These are phyloP conservation scores for Clarias pachynema DNA, from an alignment of 2,797 vertebrate species.

Conservation along the genomic window DNA sequence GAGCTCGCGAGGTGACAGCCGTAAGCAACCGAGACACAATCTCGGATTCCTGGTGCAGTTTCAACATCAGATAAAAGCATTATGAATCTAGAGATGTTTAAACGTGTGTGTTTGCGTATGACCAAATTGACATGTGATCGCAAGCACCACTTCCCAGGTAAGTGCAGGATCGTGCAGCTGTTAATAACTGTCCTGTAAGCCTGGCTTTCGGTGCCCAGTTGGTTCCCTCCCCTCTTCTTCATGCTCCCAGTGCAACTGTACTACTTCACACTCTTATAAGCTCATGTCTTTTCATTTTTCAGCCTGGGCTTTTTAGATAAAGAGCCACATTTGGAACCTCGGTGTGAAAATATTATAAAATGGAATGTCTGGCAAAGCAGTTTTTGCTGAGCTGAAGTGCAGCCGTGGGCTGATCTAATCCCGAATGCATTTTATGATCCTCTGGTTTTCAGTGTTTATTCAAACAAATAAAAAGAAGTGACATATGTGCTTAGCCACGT, in stretches of 20 bases:
- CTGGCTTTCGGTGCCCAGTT: conserved; percentile 62
- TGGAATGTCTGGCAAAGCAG: conserved; percentile 47
- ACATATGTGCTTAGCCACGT: conserved; percentile 37
- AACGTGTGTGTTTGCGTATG: background rate
- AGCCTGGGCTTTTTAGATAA: conserved; percentile 78
- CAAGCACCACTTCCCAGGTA: conserved; percentile 73
- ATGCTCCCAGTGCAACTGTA: conserved; percentile 67
- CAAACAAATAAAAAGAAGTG: conserved; percentile 24
- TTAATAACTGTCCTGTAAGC: conserved; percentile 66
- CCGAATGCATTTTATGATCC: conserved; percentile 46
- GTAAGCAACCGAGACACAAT: conserved; percentile 71
- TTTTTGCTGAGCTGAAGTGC: conserved; percentile 61
- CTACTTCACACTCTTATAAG: conserved; percentile 77
- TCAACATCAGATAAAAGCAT: conserved; percentile 65
- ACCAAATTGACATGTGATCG: conserved; percentile 71
- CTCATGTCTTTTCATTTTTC: conserved; percentile 76
- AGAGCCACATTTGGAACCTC: conserved; percentile 76
- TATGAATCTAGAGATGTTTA: conserved; percentile 66
- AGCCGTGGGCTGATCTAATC: conserved; percentile 58
- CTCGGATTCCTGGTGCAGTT: conserved; percentile 60
- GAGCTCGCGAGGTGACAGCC: conserved; percentile 71
- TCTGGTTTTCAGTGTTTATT: conserved; percentile 39
- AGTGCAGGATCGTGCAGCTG: conserved; percentile 66
- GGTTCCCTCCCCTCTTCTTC: conserved; percentile 68
- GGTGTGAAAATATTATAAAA: conserved; percentile 68